Percentiles rank a stretch among this genome's conserved stretches.
These are phyloP conservation scores for Linepithema humile DNA, from an alignment of 1,140 invertebrate genomes.

Conservation along the genomic window DNA sequence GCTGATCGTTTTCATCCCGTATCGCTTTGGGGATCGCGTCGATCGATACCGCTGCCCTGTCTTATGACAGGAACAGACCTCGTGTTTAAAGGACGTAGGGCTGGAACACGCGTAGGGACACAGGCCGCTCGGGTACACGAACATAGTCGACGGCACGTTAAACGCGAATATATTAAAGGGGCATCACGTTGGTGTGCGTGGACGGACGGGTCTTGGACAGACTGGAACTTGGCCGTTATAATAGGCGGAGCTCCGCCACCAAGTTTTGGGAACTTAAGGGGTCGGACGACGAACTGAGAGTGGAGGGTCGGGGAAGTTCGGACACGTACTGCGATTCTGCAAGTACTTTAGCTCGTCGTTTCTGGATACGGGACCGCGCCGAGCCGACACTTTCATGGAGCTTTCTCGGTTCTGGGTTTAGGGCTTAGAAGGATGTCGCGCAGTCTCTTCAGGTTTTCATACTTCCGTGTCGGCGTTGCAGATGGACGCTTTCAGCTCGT, in stretches of 20 bases:
- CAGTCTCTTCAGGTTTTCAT: slow-evolving; percentile 32
- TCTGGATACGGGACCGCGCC: slow-evolving; percentile 44
- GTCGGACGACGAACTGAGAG: not conserved
- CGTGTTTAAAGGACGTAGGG: slow-evolving; percentile 15
- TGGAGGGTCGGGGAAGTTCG: slow-evolving; percentile 55
- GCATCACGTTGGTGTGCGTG: slow-evolving; percentile 29
- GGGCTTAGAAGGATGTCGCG: slow-evolving; percentile 3
- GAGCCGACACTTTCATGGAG: slow-evolving; percentile 44
- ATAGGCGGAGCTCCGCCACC: slow-evolving; percentile 24
- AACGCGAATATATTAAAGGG: slow-evolving; percentile 50
- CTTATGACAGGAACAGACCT: slow-evolving; percentile 48
- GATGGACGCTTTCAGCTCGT: slow-evolving; percentile 42
- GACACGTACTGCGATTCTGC: slow-evolving; percentile 65
- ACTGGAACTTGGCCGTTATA: slow-evolving; percentile 57
- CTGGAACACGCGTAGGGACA: slow-evolving; percentile 29
- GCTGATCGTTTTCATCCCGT: not conserved
- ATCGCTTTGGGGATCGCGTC: slow-evolving; percentile 4
- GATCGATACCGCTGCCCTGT: slow-evolving; percentile 7
- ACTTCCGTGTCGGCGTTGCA: slow-evolving; percentile 37
- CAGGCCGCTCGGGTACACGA: not conserved
- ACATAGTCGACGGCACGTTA: slow-evolving; percentile 23
- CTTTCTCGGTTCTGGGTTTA: slow-evolving; percentile 2
- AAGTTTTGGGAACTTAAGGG: slow-evolving; percentile 60
- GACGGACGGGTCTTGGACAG: slow-evolving; percentile 9
- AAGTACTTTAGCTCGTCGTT: slow-evolving; percentile 53